Conservation (phyloP, 1,140 invertebrate species). For the Drosophila eugracilis region DNA sequence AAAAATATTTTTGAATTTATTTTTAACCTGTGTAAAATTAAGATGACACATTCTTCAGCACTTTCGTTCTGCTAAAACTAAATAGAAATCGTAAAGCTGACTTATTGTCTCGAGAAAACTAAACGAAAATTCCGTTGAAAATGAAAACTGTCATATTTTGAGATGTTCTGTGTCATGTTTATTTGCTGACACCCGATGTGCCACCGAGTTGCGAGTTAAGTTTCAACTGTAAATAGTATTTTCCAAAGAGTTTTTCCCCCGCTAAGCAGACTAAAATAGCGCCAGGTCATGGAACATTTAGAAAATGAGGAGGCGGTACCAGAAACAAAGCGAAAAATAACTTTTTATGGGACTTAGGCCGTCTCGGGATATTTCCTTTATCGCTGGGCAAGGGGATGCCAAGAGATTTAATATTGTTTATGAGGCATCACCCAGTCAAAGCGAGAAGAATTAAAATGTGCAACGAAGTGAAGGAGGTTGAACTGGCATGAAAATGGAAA, state of each 20-base stretch:
- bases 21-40: neutral
- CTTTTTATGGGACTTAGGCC: slow-evolving; percentile 65
- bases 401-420: slow-evolving; percentile 79
- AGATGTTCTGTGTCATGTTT: slow-evolving; percentile 72
- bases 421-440: slow-evolving; percentile 70
- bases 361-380: slow-evolving; percentile 48
- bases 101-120: neutral
- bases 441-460: slow-evolving; percentile 66
- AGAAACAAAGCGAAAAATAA: slow-evolving; percentile 47
- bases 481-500: slow-evolving; percentile 42
- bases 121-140: slow-evolving; percentile 58
- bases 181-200: slow-evolving; percentile 55
- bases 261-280: slow-evolving; percentile 59
- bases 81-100: neutral
- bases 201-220: slow-evolving; percentile 28
- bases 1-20: too few species aligned
- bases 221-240: slow-evolving; percentile 60
- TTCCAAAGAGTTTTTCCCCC: slow-evolving; percentile 58
- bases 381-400: slow-evolving; percentile 26
- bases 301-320: slow-evolving; percentile 65
- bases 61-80: neutral
- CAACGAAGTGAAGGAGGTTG: slow-evolving; percentile 47
- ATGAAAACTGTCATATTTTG: slow-evolving; percentile 71
- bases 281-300: slow-evolving; percentile 75
- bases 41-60: neutral